Conservation (phyloP, 2,888 invertebrate genomes). For the Patella caerulea region DNA sequence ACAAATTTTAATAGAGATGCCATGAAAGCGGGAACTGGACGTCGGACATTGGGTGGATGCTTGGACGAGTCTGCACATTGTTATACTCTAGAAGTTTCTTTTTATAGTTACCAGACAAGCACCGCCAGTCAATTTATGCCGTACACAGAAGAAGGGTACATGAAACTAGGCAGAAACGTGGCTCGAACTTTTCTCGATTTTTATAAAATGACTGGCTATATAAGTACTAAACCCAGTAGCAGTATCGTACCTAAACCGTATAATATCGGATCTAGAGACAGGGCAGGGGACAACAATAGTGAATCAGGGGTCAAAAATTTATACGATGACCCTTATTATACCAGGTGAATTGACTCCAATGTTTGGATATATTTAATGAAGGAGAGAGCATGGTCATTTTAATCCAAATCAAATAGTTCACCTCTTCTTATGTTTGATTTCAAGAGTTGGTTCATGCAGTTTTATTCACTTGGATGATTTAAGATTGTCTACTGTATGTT, state of each 20-base stretch:
- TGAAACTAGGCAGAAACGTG: slow-evolving; percentile 83
- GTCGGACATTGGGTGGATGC: slow-evolving; percentile 75
- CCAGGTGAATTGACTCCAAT: background rate
- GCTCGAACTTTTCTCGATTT: slow-evolving; percentile 85
- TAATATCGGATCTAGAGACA: slow-evolving; percentile 34
- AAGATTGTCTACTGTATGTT: too few species aligned
- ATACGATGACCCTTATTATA: slow-evolving; percentile 43
- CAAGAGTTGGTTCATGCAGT: too few species aligned
- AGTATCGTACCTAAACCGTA: slow-evolving; percentile 64
- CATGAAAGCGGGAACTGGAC: slow-evolving; percentile 87
- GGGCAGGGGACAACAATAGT: slow-evolving; percentile 34
- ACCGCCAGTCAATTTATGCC: slow-evolving; percentile 79
- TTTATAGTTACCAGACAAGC: slow-evolving; percentile 85
- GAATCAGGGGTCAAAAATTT: slow-evolving; percentile 36
- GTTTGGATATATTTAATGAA: too few species aligned
- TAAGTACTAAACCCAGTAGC: slow-evolving; percentile 65
- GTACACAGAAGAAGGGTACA: slow-evolving; percentile 94
- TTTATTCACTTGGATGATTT: too few species aligned
- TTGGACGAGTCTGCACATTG: slow-evolving; percentile 87
- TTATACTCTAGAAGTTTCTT: slow-evolving; percentile 91
- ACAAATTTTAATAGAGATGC: slow-evolving; percentile 95
- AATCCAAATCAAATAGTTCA: too few species aligned
- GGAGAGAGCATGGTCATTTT: too few species aligned
- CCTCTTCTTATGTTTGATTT: too few species aligned
- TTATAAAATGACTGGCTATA: slow-evolving; percentile 82